Conservation (phyloP, 2,888 invertebrate species). For the Macrophya alboannulata region DNA sequence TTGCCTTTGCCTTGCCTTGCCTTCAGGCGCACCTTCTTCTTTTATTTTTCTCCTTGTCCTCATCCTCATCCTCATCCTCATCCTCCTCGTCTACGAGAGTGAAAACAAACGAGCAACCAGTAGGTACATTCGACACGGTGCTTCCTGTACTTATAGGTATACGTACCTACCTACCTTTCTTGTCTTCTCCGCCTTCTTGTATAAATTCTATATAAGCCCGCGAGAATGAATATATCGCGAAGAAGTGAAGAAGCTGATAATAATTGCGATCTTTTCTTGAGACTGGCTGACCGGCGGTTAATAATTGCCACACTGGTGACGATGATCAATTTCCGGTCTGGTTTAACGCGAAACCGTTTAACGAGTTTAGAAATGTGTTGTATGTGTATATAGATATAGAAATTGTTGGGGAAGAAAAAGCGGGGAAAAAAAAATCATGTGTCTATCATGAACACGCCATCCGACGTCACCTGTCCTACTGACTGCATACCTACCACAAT, state of each 20-base stretch:
- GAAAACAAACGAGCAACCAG: conserved; percentile 65
- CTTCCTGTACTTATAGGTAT: conserved; percentile 64
- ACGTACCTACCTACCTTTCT: conserved; percentile 29
- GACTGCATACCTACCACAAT: not conserved
- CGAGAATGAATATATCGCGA: not conserved
- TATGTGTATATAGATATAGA: not conserved
- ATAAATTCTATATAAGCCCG: not conserved
- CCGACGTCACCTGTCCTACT: conserved; percentile 17
- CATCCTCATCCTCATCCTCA: conserved; percentile 28
- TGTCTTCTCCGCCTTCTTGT: conserved; percentile 4
- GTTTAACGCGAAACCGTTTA: conserved; percentile 1
- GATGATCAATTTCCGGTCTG: conserved; percentile 38
- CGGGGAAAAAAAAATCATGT: not conserved
- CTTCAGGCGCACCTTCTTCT: conserved; percentile 52
- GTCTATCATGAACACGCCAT: conserved; percentile 21
- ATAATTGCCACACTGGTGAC: not conserved
- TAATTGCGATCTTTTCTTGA: not conserved
- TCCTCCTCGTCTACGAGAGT: conserved; percentile 57
- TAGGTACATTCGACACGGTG: conserved; percentile 64
- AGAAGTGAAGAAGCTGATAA: conserved; percentile 18
- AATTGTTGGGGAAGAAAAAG: not conserved
- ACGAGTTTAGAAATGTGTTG: not conserved
- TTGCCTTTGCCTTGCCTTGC: conserved; percentile 52
- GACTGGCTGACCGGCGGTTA: not conserved
- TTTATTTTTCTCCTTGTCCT: conserved; percentile 9